Evolutionary conservation across 2,797 vertebrate species (phyloP).

Genomic region (Salmo trutta): DNA sequence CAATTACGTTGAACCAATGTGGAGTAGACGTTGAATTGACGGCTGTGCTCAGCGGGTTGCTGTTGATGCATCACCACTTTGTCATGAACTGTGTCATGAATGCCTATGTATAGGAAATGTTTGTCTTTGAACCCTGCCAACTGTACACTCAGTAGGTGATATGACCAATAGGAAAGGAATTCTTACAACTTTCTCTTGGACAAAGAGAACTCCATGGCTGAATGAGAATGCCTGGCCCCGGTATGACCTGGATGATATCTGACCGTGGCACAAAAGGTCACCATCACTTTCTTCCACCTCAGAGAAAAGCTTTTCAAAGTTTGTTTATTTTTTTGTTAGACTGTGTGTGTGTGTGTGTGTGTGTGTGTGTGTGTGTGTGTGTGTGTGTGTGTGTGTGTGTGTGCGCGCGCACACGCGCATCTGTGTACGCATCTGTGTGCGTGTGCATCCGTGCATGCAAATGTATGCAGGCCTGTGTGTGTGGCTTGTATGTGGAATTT

Average conservation of each 20-base stretch:
- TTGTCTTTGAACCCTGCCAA: conserved; percentile 21
- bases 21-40: too few species aligned
- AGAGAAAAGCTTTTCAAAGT: not conserved
- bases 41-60: not conserved
- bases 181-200: conserved; percentile 29
- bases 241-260: conserved; percentile 36
- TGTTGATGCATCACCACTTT: not conserved
- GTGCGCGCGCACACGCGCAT: too few species aligned
- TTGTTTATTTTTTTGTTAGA: too few species aligned
- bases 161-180: conserved; percentile 22
- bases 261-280: conserved; percentile 5
- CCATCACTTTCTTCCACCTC: conserved; percentile 13
- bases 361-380: not conserved
- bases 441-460: not conserved
- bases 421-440: too few species aligned
- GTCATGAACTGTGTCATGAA: not conserved
- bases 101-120: not conserved
- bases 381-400: not conserved
- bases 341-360: not conserved
- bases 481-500: not conserved
- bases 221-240: conserved; percentile 52
- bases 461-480: not conserved
- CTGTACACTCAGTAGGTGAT: not conserved
- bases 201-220: conserved; percentile 42
- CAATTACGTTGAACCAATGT: too few species aligned